phyloP scores from a whole-genome alignment of 23 tunicate species.

The Oikopleura dioica region DNA sequence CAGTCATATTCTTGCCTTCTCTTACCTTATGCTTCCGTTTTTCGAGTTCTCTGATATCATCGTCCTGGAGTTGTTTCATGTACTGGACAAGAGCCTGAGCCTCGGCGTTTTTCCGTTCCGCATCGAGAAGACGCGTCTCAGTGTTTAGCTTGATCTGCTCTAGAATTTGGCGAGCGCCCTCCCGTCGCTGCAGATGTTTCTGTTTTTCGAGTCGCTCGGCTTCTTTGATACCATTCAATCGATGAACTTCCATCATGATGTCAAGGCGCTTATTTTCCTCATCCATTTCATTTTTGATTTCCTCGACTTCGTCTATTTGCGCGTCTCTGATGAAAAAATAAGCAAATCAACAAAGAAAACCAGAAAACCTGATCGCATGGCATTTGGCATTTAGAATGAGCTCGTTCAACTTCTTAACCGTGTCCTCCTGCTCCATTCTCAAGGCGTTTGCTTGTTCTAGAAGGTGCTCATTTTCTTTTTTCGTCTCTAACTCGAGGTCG shows the following conservation, averaged over 20 bases:
- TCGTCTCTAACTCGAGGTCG: slow-evolving; percentile 61
- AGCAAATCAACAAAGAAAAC: not conserved
- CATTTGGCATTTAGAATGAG: slow-evolving; percentile 16
- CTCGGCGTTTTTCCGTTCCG: slow-evolving; percentile 76
- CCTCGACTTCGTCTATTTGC: slow-evolving; percentile 47
- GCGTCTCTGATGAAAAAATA: slow-evolving; percentile 30
- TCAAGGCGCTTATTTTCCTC: slow-evolving; percentile 71
- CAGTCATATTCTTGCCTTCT: too few relatives aligned
- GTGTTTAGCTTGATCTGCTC: slow-evolving; percentile 71
- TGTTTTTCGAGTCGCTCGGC: slow-evolving; percentile 68
- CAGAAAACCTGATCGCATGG: slow-evolving; percentile 43
- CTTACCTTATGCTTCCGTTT: not conserved
- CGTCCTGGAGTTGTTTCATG: not conserved
- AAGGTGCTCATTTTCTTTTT: slow-evolving; percentile 61
- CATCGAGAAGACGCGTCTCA: slow-evolving; percentile 50
- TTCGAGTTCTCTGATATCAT: not conserved
- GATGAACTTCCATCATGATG: slow-evolving; percentile 91
- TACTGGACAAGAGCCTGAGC: not conserved
- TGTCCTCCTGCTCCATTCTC: slow-evolving; percentile 82
- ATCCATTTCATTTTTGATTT: slow-evolving; percentile 34
- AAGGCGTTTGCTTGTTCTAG: slow-evolving; percentile 59
- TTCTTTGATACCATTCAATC: slow-evolving; percentile 55
- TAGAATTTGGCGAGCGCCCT: slow-evolving; percentile 62
- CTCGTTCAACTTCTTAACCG: slow-evolving; percentile 65
- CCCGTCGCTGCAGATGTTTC: slow-evolving; percentile 30